phyloP scores from a whole-genome alignment of 2,797 vertebrate genomes.

The Clangula hyemalis region DNA sequence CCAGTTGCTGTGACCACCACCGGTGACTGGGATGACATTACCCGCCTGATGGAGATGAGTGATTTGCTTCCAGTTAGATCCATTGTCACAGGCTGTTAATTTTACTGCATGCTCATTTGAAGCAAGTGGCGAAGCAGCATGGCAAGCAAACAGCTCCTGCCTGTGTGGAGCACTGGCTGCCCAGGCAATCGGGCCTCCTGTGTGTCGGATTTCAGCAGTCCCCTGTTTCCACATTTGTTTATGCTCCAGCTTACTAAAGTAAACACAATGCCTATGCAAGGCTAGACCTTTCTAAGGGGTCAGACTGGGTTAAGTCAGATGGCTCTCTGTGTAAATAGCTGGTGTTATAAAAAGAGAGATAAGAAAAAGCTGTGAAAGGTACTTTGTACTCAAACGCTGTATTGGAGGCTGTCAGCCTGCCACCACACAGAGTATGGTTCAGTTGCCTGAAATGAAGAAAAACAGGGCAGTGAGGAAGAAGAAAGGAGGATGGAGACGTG shows the following conservation, averaged over 20 bases:
- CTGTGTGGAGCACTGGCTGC: not conserved
- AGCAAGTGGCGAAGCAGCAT: constrained; percentile 39
- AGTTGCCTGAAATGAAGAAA: not conserved
- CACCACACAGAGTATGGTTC: not conserved
- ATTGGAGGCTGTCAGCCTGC: not conserved
- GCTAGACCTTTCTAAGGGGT: not conserved
- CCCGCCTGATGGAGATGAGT: not conserved
- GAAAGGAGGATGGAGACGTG: not conserved
- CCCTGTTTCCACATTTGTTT: not conserved
- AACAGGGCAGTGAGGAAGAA: not conserved
- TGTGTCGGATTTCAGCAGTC: not conserved
- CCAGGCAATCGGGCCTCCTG: not conserved
- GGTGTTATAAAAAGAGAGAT: not conserved
- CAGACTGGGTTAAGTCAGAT: not conserved
- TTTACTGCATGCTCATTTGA: constrained; percentile 76
- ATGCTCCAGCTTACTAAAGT: not conserved
- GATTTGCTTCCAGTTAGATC: constrained; percentile 68
- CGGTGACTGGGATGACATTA: not conserved
- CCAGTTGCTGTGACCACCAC: not conserved
- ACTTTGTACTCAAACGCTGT: not conserved
- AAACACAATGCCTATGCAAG: not conserved
- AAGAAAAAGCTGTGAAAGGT: not conserved
- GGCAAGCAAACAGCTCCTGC: constrained; percentile 11
- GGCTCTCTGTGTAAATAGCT: not conserved
- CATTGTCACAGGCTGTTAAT: constrained; percentile 76